Base-by-base conservation (phyloP, 2,113 vertebrate genomes). In the Anseranas semipalmata region DNA sequence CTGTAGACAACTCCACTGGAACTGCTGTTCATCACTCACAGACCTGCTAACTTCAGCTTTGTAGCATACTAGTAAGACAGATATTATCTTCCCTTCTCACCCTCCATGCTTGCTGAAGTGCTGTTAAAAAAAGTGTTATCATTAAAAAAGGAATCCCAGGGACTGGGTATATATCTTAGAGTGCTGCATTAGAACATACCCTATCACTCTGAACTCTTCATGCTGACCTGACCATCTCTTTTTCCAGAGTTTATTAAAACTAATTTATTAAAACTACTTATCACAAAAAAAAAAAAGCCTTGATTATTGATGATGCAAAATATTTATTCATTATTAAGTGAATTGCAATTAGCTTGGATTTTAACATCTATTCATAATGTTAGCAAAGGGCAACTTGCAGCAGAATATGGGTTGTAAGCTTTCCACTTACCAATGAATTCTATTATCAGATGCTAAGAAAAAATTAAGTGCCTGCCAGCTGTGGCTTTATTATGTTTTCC, bases 341-440 rank as follows among this genome's bases (percentile, higher is more conserved):
- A 97, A 97, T 97, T 95, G 95, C 92, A 97, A 97, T 98, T 98
- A 98, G 95, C 95, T 94, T 96, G 96, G 95, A 97, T 98, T 98
- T 97, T 97, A 97, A 83, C 94, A 90, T 97, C 97, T 96, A 97
- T 98, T 98, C 94, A 91, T 95, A 97, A 98, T 80, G 83, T 97
- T 97, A 97, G 95, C 94, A 98, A 97, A 98, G 98, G 97, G 95
- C 96, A 98, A 94, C 39, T 71, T 95, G 91, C 96, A 96, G 76
- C 91, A 98, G 96, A 96, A 93, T 97, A 97, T 96, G 96, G 92
- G 96, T 67, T 97, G 97, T 85, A 96, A 97, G 97, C 97, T 97
- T 98, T 97, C 97, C 96, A 97, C 98, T 98, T 98, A 96, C 96
- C 97, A 98, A 97, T 98, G 98, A 98, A 98, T 98, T 98, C 97